A percentile compares a stretch with the other conserved stretches of the same genome.
Conservation (phyloP, 2,888 invertebrate genomes). For the Callinectes sapidus region DNA sequence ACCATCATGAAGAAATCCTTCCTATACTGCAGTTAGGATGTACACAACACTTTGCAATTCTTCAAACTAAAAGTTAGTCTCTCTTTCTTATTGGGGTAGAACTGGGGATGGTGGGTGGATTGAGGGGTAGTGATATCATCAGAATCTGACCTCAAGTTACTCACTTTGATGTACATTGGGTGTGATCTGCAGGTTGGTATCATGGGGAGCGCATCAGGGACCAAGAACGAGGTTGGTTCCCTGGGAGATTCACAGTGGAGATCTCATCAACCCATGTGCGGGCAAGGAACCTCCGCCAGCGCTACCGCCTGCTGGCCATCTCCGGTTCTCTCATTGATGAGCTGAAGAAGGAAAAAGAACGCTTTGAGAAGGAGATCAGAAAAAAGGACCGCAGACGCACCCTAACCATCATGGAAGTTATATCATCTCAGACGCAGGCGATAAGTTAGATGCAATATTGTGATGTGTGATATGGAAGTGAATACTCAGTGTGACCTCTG, state of each 20-base stretch:
- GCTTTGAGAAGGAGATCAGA: slow-evolving; percentile 69
- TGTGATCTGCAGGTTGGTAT: slow-evolving; percentile 86
- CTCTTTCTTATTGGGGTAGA: background rate
- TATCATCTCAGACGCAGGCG: slow-evolving; percentile 60
- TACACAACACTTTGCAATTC: background rate
- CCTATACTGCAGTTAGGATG: background rate
- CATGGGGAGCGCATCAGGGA: slow-evolving; percentile 94
- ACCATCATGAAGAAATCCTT: background rate
- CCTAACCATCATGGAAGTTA: slow-evolving; percentile 61
- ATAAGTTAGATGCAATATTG: background rate
- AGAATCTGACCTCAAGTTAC: background rate
- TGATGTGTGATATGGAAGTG: background rate
- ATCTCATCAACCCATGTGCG: slow-evolving; percentile 94
- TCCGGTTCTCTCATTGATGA: slow-evolving; percentile 72
- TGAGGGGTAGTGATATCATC: background rate
- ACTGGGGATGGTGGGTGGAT: background rate
- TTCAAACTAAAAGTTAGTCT: background rate
- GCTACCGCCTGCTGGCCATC: slow-evolving; percentile 85
- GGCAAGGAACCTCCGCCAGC: slow-evolving; percentile 92
- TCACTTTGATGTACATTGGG: background rate
- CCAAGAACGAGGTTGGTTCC: slow-evolving; percentile 96
- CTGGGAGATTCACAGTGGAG: slow-evolving; percentile 91
- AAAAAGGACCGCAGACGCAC: slow-evolving; percentile 66
- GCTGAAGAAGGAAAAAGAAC: slow-evolving; percentile 71
- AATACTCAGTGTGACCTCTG: slow-evolving; percentile 11